Evolutionary conservation across 2,113 vertebrate genomes (phyloP).

Genomic region (Empidonax alnorum): DNA sequence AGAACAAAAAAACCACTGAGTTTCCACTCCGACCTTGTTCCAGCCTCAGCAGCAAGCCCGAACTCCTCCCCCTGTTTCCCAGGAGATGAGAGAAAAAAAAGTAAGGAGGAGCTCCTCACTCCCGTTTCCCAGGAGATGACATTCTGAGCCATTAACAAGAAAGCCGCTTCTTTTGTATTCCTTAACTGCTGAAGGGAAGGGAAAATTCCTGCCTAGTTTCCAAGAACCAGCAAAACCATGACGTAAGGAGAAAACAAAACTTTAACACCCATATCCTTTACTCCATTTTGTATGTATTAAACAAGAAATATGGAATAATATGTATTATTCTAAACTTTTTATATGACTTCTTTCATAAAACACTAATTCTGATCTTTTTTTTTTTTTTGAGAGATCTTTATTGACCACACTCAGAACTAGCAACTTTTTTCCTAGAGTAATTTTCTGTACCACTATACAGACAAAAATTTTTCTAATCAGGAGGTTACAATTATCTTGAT

Average conservation of each 20-base stretch:
- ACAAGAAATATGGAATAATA: background rate
- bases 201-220: too few species aligned
- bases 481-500: background rate
- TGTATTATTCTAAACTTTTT: background rate
- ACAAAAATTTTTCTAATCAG: background rate
- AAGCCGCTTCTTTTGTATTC: too few species aligned
- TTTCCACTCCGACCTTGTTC: too few species aligned
- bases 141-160: too few species aligned
- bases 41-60: too few species aligned
- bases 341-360: background rate
- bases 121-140: too few species aligned
- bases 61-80: too few species aligned
- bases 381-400: background rate
- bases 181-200: too few species aligned
- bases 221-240: too few species aligned
- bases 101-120: too few species aligned
- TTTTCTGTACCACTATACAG: background rate
- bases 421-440: background rate
- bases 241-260: background rate
- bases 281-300: background rate
- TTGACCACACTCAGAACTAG: background rate
- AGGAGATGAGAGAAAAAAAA: too few species aligned
- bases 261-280: background rate
- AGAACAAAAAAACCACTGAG: too few species aligned
- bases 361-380: background rate